Percentiles rank a stretch among this genome's conserved stretches.
phyloP scores from a whole-genome alignment of 2,888 invertebrate species.

The Phorcus lineatus region DNA sequence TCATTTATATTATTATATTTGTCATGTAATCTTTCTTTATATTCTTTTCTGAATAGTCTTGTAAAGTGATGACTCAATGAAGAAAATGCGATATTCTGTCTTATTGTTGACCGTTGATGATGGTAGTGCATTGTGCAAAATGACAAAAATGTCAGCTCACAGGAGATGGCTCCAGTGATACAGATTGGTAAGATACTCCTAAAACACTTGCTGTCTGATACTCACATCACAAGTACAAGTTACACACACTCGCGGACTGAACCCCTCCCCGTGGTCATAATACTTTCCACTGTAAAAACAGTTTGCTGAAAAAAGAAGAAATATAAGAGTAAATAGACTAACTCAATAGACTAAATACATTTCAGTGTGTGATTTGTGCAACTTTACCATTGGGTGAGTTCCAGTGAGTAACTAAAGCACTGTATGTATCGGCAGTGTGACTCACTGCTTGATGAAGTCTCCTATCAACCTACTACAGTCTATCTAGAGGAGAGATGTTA shows the following conservation, averaged over 20 bases:
- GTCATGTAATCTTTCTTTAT: too few relatives aligned
- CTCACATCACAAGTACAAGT: slow-evolving; percentile 84
- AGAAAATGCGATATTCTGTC: too few relatives aligned
- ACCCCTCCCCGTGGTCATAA: slow-evolving; percentile 85
- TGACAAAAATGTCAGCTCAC: neutral
- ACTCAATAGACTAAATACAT: too few relatives aligned
- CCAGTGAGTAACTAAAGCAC: neutral
- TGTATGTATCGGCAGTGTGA: neutral
- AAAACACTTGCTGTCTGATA: slow-evolving; percentile 25
- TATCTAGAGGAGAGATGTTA: neutral
- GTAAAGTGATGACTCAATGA: too few relatives aligned
- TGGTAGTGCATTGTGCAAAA: too few relatives aligned
- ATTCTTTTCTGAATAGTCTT: too few relatives aligned
- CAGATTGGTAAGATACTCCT: neutral
- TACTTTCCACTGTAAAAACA: slow-evolving; percentile 77
- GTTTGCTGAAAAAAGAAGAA: slow-evolving; percentile 79
- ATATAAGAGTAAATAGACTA: neutral
- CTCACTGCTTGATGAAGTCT: neutral
- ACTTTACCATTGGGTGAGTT: too few relatives aligned
- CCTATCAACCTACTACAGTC: neutral
- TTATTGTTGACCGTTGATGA: too few relatives aligned
- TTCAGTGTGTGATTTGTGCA: too few relatives aligned
- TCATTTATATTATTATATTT: too few relatives aligned
- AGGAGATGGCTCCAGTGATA: neutral
- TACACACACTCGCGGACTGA: slow-evolving; percentile 84